These are phyloP conservation scores for Neostethus bicornis DNA, from an alignment of 2,797 vertebrate genomes.

Conservation along the genomic window DNA sequence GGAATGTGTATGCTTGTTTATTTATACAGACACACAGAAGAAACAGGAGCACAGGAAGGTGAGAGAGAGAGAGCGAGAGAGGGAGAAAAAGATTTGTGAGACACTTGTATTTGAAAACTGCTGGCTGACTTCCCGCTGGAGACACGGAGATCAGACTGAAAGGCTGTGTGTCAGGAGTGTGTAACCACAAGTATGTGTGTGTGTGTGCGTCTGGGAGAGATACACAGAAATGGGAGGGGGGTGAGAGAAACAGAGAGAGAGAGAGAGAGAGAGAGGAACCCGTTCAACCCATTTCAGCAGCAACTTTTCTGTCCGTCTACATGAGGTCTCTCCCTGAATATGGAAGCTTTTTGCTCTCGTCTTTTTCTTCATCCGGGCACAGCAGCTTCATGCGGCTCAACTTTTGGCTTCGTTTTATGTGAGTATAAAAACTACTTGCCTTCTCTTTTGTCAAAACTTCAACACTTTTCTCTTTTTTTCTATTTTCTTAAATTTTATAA, in stretches of 20 bases:
- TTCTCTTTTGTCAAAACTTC: constrained; percentile 10
- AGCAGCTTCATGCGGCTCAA: constrained; percentile 28
- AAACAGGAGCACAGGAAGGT: constrained; percentile 25
- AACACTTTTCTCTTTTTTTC: constrained; percentile 11
- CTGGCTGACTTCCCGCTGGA: constrained; percentile 75
- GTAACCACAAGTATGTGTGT: constrained; percentile 24
- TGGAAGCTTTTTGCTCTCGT: constrained; percentile 69
- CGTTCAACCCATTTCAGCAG: constrained; percentile 66
- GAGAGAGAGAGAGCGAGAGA: constrained; percentile 18
- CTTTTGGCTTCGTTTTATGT: constrained; percentile 72
- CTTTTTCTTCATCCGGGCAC: constrained; percentile 12
- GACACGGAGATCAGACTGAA: constrained; percentile 63
- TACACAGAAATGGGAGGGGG: constrained; percentile 15
- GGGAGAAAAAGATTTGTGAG: constrained; percentile 64
- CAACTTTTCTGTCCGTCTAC: constrained; percentile 63
- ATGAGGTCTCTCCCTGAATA: constrained; percentile 60
- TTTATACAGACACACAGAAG: constrained; percentile 44
- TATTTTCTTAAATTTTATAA: constrained; percentile 1
- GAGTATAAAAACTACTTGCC: constrained; percentile 64
- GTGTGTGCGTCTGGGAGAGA: constrained; percentile 26
- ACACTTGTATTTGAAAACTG: constrained; percentile 74
- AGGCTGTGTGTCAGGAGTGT: constrained; percentile 52
- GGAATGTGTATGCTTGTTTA: constrained; percentile 63
- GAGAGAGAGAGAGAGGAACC: constrained; percentile 51
- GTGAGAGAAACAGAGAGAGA: constrained; percentile 29